A percentile compares a stretch with the other conserved stretches of the same genome.
phyloP scores from a whole-genome alignment of 2,888 invertebrate species.

The Acrocyrtus sp. region DNA sequence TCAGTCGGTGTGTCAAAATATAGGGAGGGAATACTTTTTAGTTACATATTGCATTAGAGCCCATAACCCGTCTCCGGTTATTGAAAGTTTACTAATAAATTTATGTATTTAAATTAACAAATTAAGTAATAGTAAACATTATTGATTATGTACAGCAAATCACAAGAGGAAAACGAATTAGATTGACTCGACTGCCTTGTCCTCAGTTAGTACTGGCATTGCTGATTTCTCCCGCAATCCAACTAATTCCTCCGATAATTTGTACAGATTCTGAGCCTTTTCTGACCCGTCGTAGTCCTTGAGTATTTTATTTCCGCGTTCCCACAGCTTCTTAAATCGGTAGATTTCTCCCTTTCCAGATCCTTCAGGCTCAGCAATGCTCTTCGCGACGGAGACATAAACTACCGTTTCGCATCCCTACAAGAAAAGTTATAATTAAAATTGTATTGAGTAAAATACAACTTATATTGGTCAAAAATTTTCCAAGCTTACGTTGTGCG shows the following conservation, averaged over 20 bases:
- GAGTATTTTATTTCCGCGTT: conserved; percentile 62
- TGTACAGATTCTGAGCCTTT: conserved; percentile 66
- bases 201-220: no score
- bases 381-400: conserved; percentile 65
- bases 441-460: not conserved
- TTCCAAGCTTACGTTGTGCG: conserved; percentile 39
- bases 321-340: conserved; percentile 65
- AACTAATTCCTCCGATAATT: conserved; percentile 65
- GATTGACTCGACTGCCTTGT: no score
- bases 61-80: no score
- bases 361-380: conserved; percentile 64
- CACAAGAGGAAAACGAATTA: no score
- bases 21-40: no score
- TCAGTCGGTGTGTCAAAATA: no score
- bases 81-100: no score
- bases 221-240: conserved; percentile 26
- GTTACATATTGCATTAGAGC: no score
- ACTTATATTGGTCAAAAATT: not conserved
- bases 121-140: no score
- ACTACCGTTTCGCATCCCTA: conserved; percentile 67
- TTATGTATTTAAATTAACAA: no score
- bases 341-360: conserved; percentile 67
- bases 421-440: not conserved
- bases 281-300: conserved; percentile 62
- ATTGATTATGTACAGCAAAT: no score